Evolutionary conservation across 1,140 invertebrate species (phyloP), one percentile per base, ranked within the genome.

Genomic region (Drosophila pachea): DNA sequence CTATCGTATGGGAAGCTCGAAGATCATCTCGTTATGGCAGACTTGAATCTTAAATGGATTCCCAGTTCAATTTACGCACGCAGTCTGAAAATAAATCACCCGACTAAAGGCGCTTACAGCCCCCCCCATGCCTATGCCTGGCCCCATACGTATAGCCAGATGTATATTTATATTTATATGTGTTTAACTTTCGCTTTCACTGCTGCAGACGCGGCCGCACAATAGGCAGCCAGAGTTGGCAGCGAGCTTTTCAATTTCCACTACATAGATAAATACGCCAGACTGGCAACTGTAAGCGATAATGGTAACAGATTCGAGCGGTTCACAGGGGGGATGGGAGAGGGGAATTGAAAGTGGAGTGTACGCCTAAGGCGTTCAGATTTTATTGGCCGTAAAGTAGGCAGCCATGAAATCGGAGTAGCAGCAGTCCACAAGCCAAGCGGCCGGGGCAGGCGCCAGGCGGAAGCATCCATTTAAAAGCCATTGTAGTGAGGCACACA

Each of bases 311-410:
- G 22, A 56, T 43, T 49, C 7, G 38, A 59, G 9, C 38, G 50
- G 11, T n/a, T n/a, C n/a, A n/a, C 43, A 2, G 4, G 16, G 6
- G 22, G 16, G 6, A 16, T 4, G 43, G 7, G 5, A 14, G 32
- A 7, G 11, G n/a, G 2, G 36, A 8, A 47, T 40, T 43, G 61
- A 38, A 56, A 54, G 33, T 63, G 50, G 47, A 72, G 64, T 48
- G 53, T 47, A 58, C 49, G 78, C 79, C 73, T 69, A 56, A 79
- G 70, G 81, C 81, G 81, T 84, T 84, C 68, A 61, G 76, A 84
- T 84, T 84, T 86, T 86, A 84, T 86, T 86, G 81, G 73, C 74
- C 81, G 70, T 86, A 84, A 84, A 79, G 81, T 76, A 86, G 79
- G 65, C 73, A 74, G 69, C 81, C 67, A 76, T 84, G 81, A 81